Percentiles rank a stretch among this genome's conserved stretches.
These are phyloP conservation scores for Hormiphora californensis DNA, from an alignment of 37 sponge, comb jelly and placozoan species.

Conservation along the genomic window DNA sequence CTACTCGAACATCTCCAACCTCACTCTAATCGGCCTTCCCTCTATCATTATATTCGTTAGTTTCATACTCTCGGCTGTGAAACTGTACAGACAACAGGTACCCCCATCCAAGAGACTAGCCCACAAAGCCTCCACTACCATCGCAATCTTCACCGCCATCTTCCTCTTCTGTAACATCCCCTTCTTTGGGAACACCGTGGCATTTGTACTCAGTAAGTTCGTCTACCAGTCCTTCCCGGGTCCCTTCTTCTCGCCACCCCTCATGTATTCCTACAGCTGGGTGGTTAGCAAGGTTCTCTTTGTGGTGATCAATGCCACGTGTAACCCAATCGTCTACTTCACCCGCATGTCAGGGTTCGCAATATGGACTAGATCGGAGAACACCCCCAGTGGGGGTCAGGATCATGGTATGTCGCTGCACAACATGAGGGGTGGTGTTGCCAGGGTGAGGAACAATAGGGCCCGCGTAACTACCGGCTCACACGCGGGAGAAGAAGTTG, in stretches of 20 bases:
- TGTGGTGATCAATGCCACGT: slow-evolving; percentile 24
- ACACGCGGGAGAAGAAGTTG: no score
- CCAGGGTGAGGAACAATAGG: no score
- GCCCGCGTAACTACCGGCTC: no score
- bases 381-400: no score
- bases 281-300: slow-evolving; percentile 22
- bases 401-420: no score
- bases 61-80: neutral
- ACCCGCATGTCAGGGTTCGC: neutral
- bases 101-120: neutral
- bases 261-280: slow-evolving; percentile 52
- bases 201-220: neutral
- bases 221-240: slow-evolving; percentile 3
- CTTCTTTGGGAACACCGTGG: slow-evolving; percentile 1
- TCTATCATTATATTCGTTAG: slow-evolving; percentile 33
- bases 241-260: neutral
- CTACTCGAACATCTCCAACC: neutral
- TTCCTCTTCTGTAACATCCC: slow-evolving; percentile 23
- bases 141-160: slow-evolving; percentile 31
- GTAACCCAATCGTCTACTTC: slow-evolving; percentile 31
- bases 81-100: neutral
- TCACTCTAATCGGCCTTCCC: neutral
- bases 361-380: neutral
- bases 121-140: neutral
- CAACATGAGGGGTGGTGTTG: no score